A percentile compares a stretch with the other conserved stretches of the same genome.
Conservation (phyloP, 2,113 vertebrate species). For the Pseudorasbora parva region DNA sequence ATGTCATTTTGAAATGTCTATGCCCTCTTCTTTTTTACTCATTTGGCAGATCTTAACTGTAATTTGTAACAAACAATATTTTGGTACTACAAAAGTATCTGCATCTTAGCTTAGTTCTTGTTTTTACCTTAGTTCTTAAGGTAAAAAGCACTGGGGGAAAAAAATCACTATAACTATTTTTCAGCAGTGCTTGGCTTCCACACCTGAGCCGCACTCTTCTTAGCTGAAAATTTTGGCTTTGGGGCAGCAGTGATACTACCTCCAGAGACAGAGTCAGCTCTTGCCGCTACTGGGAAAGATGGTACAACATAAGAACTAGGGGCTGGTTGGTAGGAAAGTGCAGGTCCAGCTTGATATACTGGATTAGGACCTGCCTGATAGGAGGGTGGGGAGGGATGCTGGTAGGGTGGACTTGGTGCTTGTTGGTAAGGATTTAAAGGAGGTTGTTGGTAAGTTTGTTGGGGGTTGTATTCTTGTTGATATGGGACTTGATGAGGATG, state of each 20-base stretch:
- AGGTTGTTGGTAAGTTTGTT: constrained; percentile 68
- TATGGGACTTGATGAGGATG: constrained; percentile 50
- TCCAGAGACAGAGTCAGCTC: constrained; percentile 76
- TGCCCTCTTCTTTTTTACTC: not conserved
- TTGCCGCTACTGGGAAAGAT: constrained; percentile 77
- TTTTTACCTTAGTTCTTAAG: not conserved
- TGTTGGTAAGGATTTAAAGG: constrained; percentile 60
- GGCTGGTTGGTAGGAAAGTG: constrained; percentile 70
- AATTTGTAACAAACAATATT: not conserved
- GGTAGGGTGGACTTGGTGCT: constrained; percentile 65
- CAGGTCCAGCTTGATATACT: constrained; percentile 62
- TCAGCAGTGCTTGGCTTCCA: constrained; percentile 87
- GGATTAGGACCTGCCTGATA: constrained; percentile 62
- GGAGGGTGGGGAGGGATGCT: constrained; percentile 58
- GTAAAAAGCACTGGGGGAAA: not conserved
- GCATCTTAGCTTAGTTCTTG: not conserved
- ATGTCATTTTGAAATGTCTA: not conserved
- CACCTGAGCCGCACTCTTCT: constrained; percentile 91
- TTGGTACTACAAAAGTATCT: constrained; percentile 9
- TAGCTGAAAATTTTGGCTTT: constrained; percentile 94
- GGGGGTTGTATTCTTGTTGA: constrained; percentile 67
- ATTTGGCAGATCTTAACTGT: not conserved
- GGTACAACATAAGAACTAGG: constrained; percentile 69
- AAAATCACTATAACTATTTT: constrained; percentile 73
- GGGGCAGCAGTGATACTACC: constrained; percentile 80